Evolutionary conservation across 1,140 invertebrate species (phyloP).

Genomic region (Neoseiulus cucumeris): DNA sequence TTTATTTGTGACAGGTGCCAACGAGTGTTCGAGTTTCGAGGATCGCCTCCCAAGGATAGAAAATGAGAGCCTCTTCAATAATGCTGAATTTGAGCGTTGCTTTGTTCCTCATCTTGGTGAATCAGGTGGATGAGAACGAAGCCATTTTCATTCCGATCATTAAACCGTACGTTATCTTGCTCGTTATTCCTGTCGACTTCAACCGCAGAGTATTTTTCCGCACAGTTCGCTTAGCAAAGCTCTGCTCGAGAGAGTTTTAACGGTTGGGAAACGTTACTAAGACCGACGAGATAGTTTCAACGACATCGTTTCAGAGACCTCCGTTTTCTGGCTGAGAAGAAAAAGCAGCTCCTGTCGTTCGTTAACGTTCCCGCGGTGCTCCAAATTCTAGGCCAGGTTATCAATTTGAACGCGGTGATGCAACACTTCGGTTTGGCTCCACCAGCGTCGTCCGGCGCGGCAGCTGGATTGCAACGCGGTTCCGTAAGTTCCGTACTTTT

Average conservation of each 20-base stretch:
- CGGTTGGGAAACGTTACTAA: neutral
- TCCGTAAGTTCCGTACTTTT: too few relatives aligned
- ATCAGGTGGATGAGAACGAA: neutral
- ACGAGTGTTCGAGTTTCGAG: too few relatives aligned
- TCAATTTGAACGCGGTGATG: neutral
- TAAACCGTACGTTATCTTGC: neutral
- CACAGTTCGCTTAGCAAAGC: too few relatives aligned
- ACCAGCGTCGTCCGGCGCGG: neutral
- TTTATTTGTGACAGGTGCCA: too few relatives aligned
- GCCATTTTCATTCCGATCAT: slow-evolving; percentile 7
- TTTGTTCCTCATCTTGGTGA: neutral
- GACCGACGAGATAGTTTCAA: neutral
- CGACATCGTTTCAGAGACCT: neutral
- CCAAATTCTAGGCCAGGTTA: neutral
- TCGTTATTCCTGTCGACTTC: neutral
- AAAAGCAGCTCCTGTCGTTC: neutral
- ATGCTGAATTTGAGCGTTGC: neutral
- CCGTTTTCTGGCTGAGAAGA: neutral
- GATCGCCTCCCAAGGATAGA: neutral
- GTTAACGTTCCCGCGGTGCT: neutral
- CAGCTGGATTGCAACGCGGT: neutral
- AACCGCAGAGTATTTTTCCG: neutral
- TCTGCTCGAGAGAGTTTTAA: too few relatives aligned
- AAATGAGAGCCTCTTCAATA: neutral
- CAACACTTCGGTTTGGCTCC: neutral